Conservation (phyloP, 2,113 vertebrate genomes). For the Toxotes chatareus region DNA sequence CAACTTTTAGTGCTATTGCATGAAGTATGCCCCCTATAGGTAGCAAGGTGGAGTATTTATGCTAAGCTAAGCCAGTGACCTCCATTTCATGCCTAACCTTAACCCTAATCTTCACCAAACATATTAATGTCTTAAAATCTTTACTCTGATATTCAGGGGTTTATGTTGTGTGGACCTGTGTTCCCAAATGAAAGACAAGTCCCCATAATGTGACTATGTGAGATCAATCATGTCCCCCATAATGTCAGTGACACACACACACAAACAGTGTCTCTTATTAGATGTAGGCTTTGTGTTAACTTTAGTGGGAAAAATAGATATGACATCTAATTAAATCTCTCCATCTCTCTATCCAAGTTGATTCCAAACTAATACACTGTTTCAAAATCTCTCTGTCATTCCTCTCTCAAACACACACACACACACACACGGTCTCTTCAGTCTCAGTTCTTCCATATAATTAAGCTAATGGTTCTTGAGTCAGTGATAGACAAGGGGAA, state of each 20-base stretch:
- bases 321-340: slow-evolving; percentile 38
- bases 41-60: neutral
- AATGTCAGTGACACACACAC: neutral
- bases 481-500: slow-evolving; percentile 75
- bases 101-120: neutral
- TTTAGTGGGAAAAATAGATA: neutral
- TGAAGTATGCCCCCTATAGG: neutral
- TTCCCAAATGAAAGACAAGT: neutral
- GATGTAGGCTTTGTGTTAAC: slow-evolving; percentile 29
- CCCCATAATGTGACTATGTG: neutral
- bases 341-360: slow-evolving; percentile 39
- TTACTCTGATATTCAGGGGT: neutral
- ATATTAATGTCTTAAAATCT: neutral
- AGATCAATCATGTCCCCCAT: neutral
- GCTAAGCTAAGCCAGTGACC: neutral
- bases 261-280: neutral
- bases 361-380: slow-evolving; percentile 39
- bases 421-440: slow-evolving; percentile 28
- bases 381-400: slow-evolving; percentile 12
- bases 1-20: neutral
- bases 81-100: neutral
- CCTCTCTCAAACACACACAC: slow-evolving; percentile 1
- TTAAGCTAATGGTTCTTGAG: slow-evolving; percentile 77
- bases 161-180: neutral
- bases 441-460: slow-evolving; percentile 70